Evolutionary conservation across 1,140 invertebrate genomes (phyloP), one percentile per base, ranked within the genome.

Genomic region (Drosophila albomicans): DNA sequence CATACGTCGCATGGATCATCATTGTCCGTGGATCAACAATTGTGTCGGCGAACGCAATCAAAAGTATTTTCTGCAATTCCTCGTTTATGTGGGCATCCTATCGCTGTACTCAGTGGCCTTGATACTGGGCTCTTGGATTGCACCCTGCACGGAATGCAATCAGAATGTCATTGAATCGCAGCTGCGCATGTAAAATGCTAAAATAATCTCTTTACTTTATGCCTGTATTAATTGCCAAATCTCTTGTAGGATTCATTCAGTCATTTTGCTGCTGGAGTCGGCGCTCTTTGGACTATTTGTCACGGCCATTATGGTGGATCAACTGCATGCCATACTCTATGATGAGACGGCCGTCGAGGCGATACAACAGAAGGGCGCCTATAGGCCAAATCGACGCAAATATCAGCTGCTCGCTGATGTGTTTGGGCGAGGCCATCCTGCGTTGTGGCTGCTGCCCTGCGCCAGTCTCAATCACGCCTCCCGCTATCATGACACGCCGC

Each of bases 41-140:
- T 98, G 98, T 93, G 97, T 98, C 35, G 98, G 98, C 51, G 97
- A 98, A 93, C 95, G 96, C 82, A 98, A 98, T 94, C 97, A 98
- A 93, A 98, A 98, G 92, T 98, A 96, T 93, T 98, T 98, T 92
- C 95, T 98, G 78, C 97, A 98, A 92, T 98, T 98, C 94, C 93
- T 98, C 56, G 94, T 98, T n/a, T 96, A 96, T 90, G 95, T 96
- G 63, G 95, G 95, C 78, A 91, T 94, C 16, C 91, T 96, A 49
- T 94, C 95, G 10, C 75, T 94, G 0, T 97, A 97, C 93, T 95
- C 96, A 13, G 94, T 96, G 32, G 93, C 93, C 15, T 93, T 97
- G 82, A 96, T 97, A 48, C 94, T 96, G 20, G 93, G 95, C 57
- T 96, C 96, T 2, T 98, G 96, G 96, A 82, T 96, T 3, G 93